These are phyloP conservation scores for Brachynemurus nebulosus DNA, from an alignment of 2,888 invertebrate genomes.

Conservation along the genomic window DNA sequence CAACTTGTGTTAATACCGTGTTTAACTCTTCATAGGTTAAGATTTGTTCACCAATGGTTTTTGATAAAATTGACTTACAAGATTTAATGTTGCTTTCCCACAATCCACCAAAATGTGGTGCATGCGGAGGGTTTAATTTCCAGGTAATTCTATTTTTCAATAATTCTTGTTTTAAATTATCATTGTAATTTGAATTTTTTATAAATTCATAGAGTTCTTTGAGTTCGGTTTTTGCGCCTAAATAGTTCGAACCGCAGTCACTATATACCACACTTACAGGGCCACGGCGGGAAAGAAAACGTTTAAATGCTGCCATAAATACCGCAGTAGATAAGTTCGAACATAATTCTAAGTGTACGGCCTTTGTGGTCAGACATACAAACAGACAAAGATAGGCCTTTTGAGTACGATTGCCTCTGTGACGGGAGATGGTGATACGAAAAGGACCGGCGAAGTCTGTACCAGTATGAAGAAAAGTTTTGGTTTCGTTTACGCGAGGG, in stretches of 20 bases:
- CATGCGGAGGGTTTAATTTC: not conserved
- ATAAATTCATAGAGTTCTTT: not conserved
- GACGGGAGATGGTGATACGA: slow-evolving; percentile 6
- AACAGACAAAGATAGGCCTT: slow-evolving; percentile 18
- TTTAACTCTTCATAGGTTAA: not conserved
- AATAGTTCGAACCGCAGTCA: slow-evolving; percentile 19
- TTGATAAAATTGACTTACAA: not conserved
- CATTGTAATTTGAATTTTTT: not conserved
- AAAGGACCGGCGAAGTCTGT: slow-evolving; percentile 16
- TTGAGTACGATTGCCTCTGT: slow-evolving; percentile 9
- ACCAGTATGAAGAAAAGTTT: slow-evolving; percentile 6
- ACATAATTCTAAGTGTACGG: slow-evolving; percentile 19
- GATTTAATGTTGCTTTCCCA: not conserved
- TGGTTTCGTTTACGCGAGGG: not conserved
- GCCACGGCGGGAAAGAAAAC: too few species aligned
- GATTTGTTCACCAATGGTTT: not conserved
- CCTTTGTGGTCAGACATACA: slow-evolving; percentile 17
- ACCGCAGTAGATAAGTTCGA: slow-evolving; percentile 16
- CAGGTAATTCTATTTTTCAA: not conserved
- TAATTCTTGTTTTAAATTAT: not conserved
- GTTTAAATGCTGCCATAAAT: slow-evolving; percentile 17
- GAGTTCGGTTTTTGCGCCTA: slow-evolving; percentile 12
- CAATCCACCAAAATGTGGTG: too few species aligned
- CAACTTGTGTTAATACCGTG: slow-evolving; percentile 8
- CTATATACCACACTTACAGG: too few species aligned